These are phyloP conservation scores for Drosophila burlai DNA, from an alignment of 1,140 invertebrate genomes.

Conservation along the genomic window DNA sequence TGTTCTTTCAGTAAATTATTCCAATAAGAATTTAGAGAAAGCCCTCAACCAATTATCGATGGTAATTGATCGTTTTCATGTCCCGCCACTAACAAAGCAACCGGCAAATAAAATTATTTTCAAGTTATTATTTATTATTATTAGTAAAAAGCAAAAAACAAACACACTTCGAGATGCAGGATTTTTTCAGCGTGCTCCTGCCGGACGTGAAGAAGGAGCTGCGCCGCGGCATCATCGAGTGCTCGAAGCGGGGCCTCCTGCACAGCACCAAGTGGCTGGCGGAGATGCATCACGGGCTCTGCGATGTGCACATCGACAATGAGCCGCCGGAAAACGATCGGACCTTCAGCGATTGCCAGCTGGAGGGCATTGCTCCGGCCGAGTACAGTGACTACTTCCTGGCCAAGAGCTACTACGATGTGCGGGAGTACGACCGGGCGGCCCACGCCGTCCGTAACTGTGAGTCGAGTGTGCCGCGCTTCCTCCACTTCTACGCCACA, in stretches of 20 bases:
- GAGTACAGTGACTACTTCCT: conserved; percentile 91
- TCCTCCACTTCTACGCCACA: conserved; percentile 93
- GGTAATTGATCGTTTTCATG: background rate
- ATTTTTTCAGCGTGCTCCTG: conserved; percentile 70
- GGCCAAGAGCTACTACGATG: conserved; percentile 96
- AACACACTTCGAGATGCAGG: conserved; percentile 43
- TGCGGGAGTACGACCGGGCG: conserved; percentile 96
- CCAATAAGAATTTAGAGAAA: background rate
- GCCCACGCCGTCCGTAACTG: conserved; percentile 93
- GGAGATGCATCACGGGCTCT: conserved; percentile 92
- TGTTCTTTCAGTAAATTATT: background rate
- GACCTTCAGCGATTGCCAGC: conserved; percentile 66
- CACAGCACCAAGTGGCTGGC: conserved; percentile 92
- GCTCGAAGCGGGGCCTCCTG: conserved; percentile 77
- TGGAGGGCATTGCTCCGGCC: conserved; percentile 85
- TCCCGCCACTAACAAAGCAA: conserved; percentile 28
- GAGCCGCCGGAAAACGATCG: conserved; percentile 80
- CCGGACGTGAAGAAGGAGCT: conserved; percentile 78
- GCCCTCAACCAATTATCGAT: conserved; percentile 3
- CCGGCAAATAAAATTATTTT: conserved; percentile 65
- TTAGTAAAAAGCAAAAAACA: background rate
- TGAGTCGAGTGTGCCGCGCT: conserved; percentile 88
- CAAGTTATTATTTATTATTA: background rate
- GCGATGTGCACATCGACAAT: conserved; percentile 87
- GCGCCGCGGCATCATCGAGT: conserved; percentile 79